Percentiles rank a stretch among this genome's conserved stretches.
Evolutionary conservation across 2,888 invertebrate species (phyloP).

Genomic region (Antheraea assamensis): DNA sequence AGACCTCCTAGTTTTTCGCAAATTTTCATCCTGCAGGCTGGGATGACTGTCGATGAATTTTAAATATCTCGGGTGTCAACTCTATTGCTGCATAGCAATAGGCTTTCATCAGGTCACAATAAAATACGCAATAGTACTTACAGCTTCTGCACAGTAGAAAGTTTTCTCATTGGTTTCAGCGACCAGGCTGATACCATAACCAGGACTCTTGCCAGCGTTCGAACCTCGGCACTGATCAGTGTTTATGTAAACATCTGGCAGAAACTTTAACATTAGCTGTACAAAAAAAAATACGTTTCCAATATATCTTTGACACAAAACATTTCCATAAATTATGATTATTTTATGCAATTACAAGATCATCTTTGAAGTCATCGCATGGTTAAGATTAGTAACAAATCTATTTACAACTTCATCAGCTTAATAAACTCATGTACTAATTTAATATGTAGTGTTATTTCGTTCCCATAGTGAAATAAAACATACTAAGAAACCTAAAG

Average conservation of each 20-base stretch:
- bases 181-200: conserved; percentile 94
- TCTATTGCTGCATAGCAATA: too few species aligned
- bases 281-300: neutral
- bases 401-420: neutral
- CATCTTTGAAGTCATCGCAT: neutral
- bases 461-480: too few species aligned
- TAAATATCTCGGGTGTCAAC: too few species aligned
- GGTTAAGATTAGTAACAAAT: neutral
- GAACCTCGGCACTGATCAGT: conserved; percentile 95
- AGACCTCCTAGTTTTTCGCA: too few species aligned
- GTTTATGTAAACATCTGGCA: conserved; percentile 97
- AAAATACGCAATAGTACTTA: conserved; percentile 43
- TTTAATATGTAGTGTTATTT: too few species aligned
- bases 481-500: too few species aligned
- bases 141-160: conserved; percentile 85
- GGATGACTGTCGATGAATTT: too few species aligned
- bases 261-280: conserved; percentile 90
- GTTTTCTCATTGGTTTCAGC: conserved; percentile 96
- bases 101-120: too few species aligned
- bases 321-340: too few species aligned
- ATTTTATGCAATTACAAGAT: too few species aligned
- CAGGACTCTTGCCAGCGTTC: conserved; percentile 94
- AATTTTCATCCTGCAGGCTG: too few species aligned
- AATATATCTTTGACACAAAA: too few species aligned
- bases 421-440: neutral